A percentile compares a stretch with the other conserved stretches of the same genome.
These are phyloP conservation scores for Troides aeacus DNA, from an alignment of 2,888 invertebrate genomes.

Conservation along the genomic window DNA sequence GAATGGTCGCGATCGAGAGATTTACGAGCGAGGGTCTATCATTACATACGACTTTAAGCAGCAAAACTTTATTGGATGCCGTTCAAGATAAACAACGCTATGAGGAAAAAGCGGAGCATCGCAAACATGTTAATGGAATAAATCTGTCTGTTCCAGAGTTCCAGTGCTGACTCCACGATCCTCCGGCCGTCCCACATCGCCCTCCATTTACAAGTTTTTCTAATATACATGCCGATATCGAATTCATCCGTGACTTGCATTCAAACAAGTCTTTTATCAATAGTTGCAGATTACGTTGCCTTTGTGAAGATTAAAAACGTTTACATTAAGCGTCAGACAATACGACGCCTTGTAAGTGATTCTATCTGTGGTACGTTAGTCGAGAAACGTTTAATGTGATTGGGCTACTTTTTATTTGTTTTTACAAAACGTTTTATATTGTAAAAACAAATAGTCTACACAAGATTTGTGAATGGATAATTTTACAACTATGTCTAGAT, in stretches of 20 bases:
- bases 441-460: slow-evolving; percentile 12
- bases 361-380: slow-evolving; percentile 38
- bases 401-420: slow-evolving; percentile 16
- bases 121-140: slow-evolving; percentile 51
- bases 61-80: slow-evolving; percentile 38
- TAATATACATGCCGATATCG: slow-evolving; percentile 65
- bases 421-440: slow-evolving; percentile 15
- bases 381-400: slow-evolving; percentile 23
- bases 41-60: slow-evolving; percentile 36
- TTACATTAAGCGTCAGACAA: slow-evolving; percentile 64
- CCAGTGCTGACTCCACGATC: slow-evolving; percentile 37
- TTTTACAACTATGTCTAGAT: slow-evolving; percentile 31
- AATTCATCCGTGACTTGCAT: slow-evolving; percentile 69
- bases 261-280: slow-evolving; percentile 50
- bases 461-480: slow-evolving; percentile 28
- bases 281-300: slow-evolving; percentile 41
- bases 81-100: slow-evolving; percentile 41
- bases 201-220: slow-evolving; percentile 67
- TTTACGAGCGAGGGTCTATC: slow-evolving; percentile 32
- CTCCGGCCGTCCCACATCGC: slow-evolving; percentile 41
- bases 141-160: slow-evolving; percentile 60
- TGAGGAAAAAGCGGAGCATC: slow-evolving; percentile 41
- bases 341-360: slow-evolving; percentile 52
- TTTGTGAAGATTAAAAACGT: slow-evolving; percentile 57
- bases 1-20: slow-evolving; percentile 21